Conservation (phyloP, 1,140 invertebrate genomes). For the Apis dorsata region DNA sequence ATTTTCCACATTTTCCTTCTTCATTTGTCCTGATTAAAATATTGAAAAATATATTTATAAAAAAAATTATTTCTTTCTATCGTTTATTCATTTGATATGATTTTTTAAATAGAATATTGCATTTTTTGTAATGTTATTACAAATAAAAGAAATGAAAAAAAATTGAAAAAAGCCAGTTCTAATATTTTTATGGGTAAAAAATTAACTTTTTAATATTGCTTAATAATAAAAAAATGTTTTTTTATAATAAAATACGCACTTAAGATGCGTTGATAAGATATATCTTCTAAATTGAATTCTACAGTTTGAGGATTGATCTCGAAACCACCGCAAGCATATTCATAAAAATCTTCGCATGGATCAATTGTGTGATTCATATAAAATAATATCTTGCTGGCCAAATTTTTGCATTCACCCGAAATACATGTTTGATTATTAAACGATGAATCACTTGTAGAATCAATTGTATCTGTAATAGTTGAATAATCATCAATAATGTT, state of each 20-base stretch:
- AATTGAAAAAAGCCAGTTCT: no score
- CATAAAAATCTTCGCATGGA: conserved; percentile 86
- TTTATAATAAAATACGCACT: conserved; percentile 42
- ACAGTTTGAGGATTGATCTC: conserved; percentile 58
- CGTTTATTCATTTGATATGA: background rate
- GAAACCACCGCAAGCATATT: conserved; percentile 81
- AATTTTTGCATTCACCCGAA: conserved; percentile 63
- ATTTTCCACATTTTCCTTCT: conserved; percentile 42
- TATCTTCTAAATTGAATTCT: conserved; percentile 48
- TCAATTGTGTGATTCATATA: conserved; percentile 81
- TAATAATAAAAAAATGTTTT: background rate
- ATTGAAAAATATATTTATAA: background rate
- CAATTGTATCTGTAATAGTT: background rate
- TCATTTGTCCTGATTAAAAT: conserved; percentile 60
- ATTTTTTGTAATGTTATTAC: background rate
- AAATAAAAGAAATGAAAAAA: background rate
- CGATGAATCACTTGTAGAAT: no score
- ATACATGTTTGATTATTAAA: conserved; percentile 46
- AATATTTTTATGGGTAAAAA: background rate
- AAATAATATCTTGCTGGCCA: conserved; percentile 74
- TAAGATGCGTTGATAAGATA: conserved; percentile 55
- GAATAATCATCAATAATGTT: background rate
- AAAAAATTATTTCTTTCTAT: background rate
- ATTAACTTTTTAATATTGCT: background rate
- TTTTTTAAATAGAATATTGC: background rate